phyloP scores from a whole-genome alignment of 2,113 vertebrate species.

The Saccopteryx leptura region DNA sequence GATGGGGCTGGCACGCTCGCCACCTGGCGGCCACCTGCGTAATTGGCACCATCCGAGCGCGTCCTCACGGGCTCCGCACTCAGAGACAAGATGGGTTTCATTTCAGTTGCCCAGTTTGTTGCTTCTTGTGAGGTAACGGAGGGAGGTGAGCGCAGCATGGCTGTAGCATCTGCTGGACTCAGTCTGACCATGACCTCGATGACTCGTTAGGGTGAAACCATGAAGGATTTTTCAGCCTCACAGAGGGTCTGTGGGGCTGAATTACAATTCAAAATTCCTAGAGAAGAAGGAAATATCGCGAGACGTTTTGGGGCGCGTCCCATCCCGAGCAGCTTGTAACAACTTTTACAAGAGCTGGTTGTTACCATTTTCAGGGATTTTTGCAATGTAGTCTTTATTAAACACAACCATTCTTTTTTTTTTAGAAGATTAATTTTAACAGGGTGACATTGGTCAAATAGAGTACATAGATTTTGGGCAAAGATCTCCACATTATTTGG shows the following conservation, averaged over 20 bases:
- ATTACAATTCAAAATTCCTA: neutral
- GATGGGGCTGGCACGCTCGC: neutral
- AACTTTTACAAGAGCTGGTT: neutral
- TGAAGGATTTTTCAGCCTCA: neutral
- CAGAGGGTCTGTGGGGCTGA: neutral
- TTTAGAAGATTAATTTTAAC: no score
- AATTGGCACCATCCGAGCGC: neutral
- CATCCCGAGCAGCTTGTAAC: neutral
- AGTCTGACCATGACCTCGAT: neutral
- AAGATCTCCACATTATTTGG: no score
- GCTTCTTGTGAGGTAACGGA: neutral
- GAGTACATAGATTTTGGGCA: no score
- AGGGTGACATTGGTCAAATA: no score
- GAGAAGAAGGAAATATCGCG: no score
- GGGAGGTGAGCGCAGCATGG: neutral
- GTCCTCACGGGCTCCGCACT: neutral
- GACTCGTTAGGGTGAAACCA: neutral
- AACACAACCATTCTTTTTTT: no score
- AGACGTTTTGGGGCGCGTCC: neutral
- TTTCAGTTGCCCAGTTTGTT: no score
- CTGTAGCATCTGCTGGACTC: rapidly evolving
- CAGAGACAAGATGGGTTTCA: neutral
- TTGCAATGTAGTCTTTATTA: neutral
- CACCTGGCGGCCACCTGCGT: slow-evolving; percentile 61
- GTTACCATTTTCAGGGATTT: neutral